Evolutionary conservation across 1,140 invertebrate genomes (phyloP).

Genomic region (Cydia splendana): DNA sequence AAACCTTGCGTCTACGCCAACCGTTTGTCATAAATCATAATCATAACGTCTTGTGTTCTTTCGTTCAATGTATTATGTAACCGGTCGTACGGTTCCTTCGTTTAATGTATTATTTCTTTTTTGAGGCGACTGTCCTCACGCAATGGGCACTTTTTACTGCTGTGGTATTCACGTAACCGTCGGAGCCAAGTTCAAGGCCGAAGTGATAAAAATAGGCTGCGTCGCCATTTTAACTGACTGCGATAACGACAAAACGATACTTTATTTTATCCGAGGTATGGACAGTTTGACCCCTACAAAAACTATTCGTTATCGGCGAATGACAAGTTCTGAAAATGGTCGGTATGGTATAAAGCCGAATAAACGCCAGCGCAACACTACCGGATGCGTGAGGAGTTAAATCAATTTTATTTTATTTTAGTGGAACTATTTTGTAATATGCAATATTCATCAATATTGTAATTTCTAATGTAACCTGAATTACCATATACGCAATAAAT

Average conservation of each 20-base stretch:
- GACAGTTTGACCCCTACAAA: background rate
- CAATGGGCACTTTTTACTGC: constrained; percentile 11
- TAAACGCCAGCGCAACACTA: no score
- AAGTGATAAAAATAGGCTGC: constrained; percentile 4
- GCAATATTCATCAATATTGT: no score
- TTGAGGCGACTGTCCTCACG: background rate
- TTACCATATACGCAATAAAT: no score
- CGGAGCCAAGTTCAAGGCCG: background rate
- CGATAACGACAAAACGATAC: background rate
- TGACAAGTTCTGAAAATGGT: background rate
- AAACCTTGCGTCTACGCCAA: constrained; percentile 1
- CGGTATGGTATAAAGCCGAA: no score
- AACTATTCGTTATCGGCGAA: background rate
- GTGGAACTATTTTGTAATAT: no score
- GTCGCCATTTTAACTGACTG: background rate
- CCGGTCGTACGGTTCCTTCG: background rate
- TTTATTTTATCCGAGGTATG: background rate
- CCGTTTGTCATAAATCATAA: background rate
- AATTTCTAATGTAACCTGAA: no score
- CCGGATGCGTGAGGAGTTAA: no score
- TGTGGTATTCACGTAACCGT: constrained; percentile 7
- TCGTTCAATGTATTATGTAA: constrained; percentile 3
- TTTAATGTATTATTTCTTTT: background rate
- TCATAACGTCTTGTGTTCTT: background rate
- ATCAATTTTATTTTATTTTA: no score